Percentiles rank a stretch among this genome's conserved stretches.
These are phyloP conservation scores for Eristalis tenax DNA, from an alignment of 2,888 invertebrate species.

Conservation along the genomic window DNA sequence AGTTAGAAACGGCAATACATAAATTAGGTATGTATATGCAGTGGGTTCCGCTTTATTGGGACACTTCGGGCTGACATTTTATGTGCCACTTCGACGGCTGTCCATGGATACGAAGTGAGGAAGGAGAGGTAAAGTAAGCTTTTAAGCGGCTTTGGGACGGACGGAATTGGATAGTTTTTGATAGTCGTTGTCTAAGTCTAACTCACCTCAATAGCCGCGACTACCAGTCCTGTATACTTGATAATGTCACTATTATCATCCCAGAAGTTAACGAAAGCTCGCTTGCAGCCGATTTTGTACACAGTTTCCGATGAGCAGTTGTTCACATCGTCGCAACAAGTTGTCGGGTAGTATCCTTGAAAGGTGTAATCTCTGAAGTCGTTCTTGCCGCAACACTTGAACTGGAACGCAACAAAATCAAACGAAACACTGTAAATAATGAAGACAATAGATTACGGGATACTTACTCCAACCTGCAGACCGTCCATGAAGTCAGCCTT, in stretches of 20 bases:
- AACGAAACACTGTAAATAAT: not conserved
- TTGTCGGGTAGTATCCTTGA: conserved; percentile 78
- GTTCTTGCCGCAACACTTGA: conserved; percentile 79
- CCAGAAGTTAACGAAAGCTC: conserved; percentile 81
- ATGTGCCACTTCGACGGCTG: too few species aligned
- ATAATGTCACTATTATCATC: conserved; percentile 82
- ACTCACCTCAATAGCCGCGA: conserved; percentile 87
- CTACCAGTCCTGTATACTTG: conserved; percentile 86
- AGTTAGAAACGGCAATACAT: too few species aligned
- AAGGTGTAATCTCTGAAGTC: conserved; percentile 76
- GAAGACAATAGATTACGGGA: not conserved
- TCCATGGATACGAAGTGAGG: too few species aligned
- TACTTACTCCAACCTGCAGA: conserved; percentile 78
- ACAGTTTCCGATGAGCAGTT: conserved; percentile 76
- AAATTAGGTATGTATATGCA: too few species aligned
- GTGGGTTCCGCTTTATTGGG: too few species aligned
- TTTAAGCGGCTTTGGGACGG: too few species aligned
- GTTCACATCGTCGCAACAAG: conserved; percentile 77
- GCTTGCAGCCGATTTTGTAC: conserved; percentile 77
- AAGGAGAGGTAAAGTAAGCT: too few species aligned
- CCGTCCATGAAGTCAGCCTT: conserved; percentile 79
- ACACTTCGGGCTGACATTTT: too few species aligned
- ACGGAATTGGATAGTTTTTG: too few species aligned
- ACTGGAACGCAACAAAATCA: conserved; percentile 69
- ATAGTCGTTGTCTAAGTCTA: too few species aligned